These are phyloP conservation scores for Phoxinus dragarum DNA, from an alignment of 2,797 vertebrate genomes.

Conservation along the genomic window DNA sequence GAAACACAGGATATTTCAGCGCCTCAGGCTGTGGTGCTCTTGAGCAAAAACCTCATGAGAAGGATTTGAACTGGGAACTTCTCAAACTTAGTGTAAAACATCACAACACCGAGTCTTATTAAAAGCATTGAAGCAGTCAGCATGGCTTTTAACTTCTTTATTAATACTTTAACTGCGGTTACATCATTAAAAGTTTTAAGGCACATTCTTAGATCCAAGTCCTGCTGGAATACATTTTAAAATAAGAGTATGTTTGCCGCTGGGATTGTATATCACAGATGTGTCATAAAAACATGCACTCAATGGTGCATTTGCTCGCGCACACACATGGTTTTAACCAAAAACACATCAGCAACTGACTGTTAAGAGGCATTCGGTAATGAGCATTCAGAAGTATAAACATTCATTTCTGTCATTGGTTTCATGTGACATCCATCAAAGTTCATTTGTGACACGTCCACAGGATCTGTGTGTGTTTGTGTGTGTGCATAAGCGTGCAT, in stretches of 20 bases:
- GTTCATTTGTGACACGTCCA: neutral
- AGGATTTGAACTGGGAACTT: neutral
- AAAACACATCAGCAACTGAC: neutral
- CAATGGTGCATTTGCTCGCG: constrained; percentile 10
- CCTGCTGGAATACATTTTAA: constrained; percentile 37
- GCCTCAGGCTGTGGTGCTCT: neutral
- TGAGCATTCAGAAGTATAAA: constrained; percentile 15
- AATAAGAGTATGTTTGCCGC: constrained; percentile 4
- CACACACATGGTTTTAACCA: constrained; percentile 55
- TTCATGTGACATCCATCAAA: neutral
- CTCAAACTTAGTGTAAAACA: neutral
- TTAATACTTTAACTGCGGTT: constrained; percentile 63
- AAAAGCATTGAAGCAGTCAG: constrained; percentile 25
- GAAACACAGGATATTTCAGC: neutral
- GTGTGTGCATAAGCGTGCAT: constrained; percentile 31
- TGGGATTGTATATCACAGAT: constrained; percentile 53
- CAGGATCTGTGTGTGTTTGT: constrained; percentile 3
- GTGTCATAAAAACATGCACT: constrained; percentile 46
- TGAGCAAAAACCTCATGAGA: neutral
- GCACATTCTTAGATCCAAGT: constrained; percentile 68
- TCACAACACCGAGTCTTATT: neutral
- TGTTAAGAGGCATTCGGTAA: constrained; percentile 12
- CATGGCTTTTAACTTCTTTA: constrained; percentile 63
- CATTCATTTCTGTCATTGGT: constrained; percentile 40
- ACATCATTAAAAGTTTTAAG: constrained; percentile 65